These are phyloP conservation scores for Clinocottus analis DNA, from an alignment of 2,113 vertebrate genomes.

Conservation along the genomic window DNA sequence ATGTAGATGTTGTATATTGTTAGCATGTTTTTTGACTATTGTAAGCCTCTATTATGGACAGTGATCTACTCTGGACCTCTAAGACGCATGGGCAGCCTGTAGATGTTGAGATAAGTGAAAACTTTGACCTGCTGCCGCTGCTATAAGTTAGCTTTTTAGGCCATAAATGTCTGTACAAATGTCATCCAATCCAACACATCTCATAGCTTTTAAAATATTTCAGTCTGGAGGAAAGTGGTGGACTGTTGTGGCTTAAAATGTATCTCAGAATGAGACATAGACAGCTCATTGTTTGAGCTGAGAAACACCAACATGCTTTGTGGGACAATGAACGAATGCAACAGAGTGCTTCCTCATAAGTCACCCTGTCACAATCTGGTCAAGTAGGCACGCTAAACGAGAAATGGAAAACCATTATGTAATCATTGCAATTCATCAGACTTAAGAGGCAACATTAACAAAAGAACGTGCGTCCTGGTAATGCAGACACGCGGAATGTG, in stretches of 20 bases:
- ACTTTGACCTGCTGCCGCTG: not conserved
- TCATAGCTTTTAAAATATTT: not conserved
- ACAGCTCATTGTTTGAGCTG: not conserved
- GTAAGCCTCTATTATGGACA: not conserved
- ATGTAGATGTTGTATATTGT: conserved; percentile 4
- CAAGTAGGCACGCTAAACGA: not conserved
- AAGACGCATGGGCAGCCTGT: not conserved
- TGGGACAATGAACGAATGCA: conserved; percentile 1
- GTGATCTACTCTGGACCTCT: not conserved
- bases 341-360: conserved; percentile 7
- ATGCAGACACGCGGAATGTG: conserved; percentile 54
- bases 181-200: not conserved
- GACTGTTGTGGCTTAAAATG: not conserved
- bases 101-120: not conserved
- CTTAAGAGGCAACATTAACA: conserved; percentile 34
- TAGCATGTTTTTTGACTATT: not conserved
- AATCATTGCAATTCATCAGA: conserved; percentile 17
- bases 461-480: conserved; percentile 30
- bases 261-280: not conserved
- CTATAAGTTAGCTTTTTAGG: not conserved
- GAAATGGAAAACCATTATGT: conserved; percentile 18
- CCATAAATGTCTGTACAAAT: not conserved
- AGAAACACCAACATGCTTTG: conserved; percentile 17
- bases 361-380: not conserved
- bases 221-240: not conserved